Base-by-base conservation (phyloP, 2,797 vertebrate species). In the Rallus crepitans region DNA sequence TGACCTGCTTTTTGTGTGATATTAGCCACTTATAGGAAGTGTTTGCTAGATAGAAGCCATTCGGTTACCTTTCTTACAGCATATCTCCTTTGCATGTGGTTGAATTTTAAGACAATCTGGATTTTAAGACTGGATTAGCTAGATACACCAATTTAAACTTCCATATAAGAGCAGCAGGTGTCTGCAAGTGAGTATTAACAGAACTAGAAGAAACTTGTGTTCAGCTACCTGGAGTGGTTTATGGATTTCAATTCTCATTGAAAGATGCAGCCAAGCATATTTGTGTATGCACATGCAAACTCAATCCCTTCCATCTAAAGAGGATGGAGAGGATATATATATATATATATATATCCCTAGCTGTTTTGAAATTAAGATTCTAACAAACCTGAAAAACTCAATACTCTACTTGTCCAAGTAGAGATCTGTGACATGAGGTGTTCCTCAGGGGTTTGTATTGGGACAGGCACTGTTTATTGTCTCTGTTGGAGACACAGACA, bases 71-170 rank as follows among this genome's bases (percentile, higher is more conserved):
- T 92, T 75, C 65, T 81, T 55, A 79, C 21, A 75, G 24, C 15
- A 79, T 65, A 76, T 80, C 85, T 94, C 79, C 90, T 96, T 92
- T 95, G 88, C 93, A 90, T 52, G 61, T 87, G 94, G 95, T 81
- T 79, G 63, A 94, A 97, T 95, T 97, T 78, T 93, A 93, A 87
- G 53, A 57, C 11, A 52, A 20, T 20, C 20, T 45, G 42, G 18
- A 45, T 19, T 45, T 45, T 45, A 45, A 45, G 9, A n/a, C 17
- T 52, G 39, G 7, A 97, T 96, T 96, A 97, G 94, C 92, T 90
- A 96, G 72, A 79, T 75, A 82, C 55, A 63, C 83, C 60, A 87
- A 94, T 80, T 64, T 94, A 96, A 93, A 92, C 87, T 87, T 61
- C 70, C 78, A 71, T 56, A 65, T 89, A 95, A 83, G 23, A 82